Evolutionary conservation across 2,113 vertebrate species (phyloP), one percentile per base, ranked within the genome.

Genomic region (Macroglossus sobrinus): DNA sequence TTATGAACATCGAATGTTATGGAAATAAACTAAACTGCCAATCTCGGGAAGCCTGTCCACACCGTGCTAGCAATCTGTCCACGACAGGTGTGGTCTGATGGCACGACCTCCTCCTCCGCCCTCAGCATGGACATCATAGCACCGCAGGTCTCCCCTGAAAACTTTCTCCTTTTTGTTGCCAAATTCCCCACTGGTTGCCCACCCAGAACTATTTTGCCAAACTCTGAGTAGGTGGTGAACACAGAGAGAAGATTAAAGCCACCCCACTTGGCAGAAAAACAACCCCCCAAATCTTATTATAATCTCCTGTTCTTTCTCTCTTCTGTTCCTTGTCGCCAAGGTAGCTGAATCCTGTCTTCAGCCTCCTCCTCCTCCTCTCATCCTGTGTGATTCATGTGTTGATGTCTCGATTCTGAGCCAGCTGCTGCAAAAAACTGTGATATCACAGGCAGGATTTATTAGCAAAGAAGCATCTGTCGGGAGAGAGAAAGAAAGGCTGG

Each of bases 311-410:
- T 64, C 35, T 75, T 64, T 78, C 47, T 96, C 30, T 74, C 57
- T 33, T 71, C 74, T 69, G 18, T 91, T 79, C 43, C 89, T 96
- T 91, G 81, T 95, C 96, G 74, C 85, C 35, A 61, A 81, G 81
- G 86, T 81, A 97, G 91, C 43, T 50, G 57, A 64, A 92, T 43
- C 79, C 59, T 94, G 38, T 78, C 75, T 94, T 72, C 55, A 88
- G 26, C 74, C 74, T 94, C 69, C 45, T 78, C 68, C 93, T 81
- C 79, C 80, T 91, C 84, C 71, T 89, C 81, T 85, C 84, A 84
- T 95, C 76, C 93, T 94, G 93, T 91, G 82, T 96, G 92, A 97
- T 68, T 94, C 96, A 95, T 93, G 71, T 95, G 88, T 74, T 89
- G 91, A 81, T 93, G 79, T 95, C 94, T 96, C 26, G 16, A 92